phyloP scores from a whole-genome alignment of 2,888 invertebrate genomes.

The Perizoma flavofasciatum region DNA sequence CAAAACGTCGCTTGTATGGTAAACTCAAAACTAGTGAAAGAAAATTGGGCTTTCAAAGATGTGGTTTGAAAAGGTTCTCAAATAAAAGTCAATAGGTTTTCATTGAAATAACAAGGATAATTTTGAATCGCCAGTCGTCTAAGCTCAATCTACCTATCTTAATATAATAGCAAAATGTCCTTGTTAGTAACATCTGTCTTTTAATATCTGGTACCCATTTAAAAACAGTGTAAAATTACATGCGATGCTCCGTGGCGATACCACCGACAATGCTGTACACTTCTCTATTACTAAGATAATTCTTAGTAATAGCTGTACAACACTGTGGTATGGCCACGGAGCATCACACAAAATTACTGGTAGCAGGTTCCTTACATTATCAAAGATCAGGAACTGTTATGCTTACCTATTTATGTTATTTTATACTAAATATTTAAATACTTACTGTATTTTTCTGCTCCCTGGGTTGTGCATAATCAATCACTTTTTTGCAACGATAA shows the following conservation, averaged over 20 bases:
- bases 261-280: too few relatives aligned
- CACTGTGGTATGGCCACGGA: background rate
- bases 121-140: too few relatives aligned
- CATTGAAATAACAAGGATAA: too few relatives aligned
- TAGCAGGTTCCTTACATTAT: slow-evolving; percentile 19
- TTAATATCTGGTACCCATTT: too few relatives aligned
- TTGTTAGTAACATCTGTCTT: too few relatives aligned
- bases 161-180: too few relatives aligned
- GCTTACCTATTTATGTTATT: slow-evolving; percentile 7
- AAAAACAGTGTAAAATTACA: too few relatives aligned
- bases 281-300: too few relatives aligned
- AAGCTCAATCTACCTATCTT: too few relatives aligned
- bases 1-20: background rate
- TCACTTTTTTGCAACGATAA: too few relatives aligned
- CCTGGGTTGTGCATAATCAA: background rate
- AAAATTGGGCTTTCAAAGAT: background rate
- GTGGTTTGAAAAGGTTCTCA: background rate
- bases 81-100: background rate
- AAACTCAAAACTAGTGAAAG: background rate
- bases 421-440: background rate
- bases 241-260: too few relatives aligned
- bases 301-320: background rate
- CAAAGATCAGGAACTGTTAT: slow-evolving; percentile 17
- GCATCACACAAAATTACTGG: slow-evolving; percentile 2
- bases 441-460: background rate